Percentiles rank a stretch among this genome's conserved stretches.
These are phyloP conservation scores for Lampris incognitus DNA, from an alignment of 2,113 vertebrate species.

Conservation along the genomic window DNA sequence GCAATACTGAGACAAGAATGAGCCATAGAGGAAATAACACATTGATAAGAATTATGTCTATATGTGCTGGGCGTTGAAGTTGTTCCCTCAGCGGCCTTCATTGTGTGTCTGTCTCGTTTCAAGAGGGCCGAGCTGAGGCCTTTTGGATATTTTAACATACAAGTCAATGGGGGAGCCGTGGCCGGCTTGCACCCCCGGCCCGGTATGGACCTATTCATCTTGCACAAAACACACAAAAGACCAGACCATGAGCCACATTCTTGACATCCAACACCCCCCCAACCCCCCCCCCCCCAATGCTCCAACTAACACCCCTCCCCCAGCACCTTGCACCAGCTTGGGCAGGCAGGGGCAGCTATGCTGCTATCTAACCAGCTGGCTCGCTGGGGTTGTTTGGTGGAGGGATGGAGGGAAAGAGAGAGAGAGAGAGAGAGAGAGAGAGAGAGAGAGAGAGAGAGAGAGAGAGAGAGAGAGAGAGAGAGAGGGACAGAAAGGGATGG, in stretches of 20 bases:
- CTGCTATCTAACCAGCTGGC: slow-evolving; percentile 52
- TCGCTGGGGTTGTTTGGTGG: slow-evolving; percentile 67
- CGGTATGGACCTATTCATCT: slow-evolving; percentile 74
- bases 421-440: slow-evolving; percentile 18
- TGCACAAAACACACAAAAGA: slow-evolving; percentile 82
- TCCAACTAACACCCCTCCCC: slow-evolving; percentile 74
- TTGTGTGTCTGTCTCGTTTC: slow-evolving; percentile 67
- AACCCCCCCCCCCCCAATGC: slow-evolving; percentile 58
- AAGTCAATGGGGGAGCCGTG: slow-evolving; percentile 67
- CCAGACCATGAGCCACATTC: slow-evolving; percentile 83
- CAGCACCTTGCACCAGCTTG: slow-evolving; percentile 62
- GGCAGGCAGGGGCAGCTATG: slow-evolving; percentile 71
- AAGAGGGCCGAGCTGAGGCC: slow-evolving; percentile 66
- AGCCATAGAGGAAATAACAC: slow-evolving; percentile 55
- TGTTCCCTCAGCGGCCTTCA: slow-evolving; percentile 64
- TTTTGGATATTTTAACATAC: slow-evolving; percentile 66
- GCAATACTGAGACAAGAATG: slow-evolving; percentile 41
- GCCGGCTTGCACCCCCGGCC: slow-evolving; percentile 64
- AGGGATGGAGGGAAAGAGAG: slow-evolving; percentile 62
- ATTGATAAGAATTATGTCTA: slow-evolving; percentile 60
- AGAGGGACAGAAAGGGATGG: not conserved
- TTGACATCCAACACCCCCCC: slow-evolving; percentile 82
- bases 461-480: not conserved
- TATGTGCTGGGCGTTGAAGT: slow-evolving; percentile 64
- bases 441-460: slow-evolving; percentile 19